A percentile compares a stretch with the other conserved stretches of the same genome.
These are phyloP conservation scores for Selenia dentaria DNA, from an alignment of 2,888 invertebrate species.

Conservation along the genomic window DNA sequence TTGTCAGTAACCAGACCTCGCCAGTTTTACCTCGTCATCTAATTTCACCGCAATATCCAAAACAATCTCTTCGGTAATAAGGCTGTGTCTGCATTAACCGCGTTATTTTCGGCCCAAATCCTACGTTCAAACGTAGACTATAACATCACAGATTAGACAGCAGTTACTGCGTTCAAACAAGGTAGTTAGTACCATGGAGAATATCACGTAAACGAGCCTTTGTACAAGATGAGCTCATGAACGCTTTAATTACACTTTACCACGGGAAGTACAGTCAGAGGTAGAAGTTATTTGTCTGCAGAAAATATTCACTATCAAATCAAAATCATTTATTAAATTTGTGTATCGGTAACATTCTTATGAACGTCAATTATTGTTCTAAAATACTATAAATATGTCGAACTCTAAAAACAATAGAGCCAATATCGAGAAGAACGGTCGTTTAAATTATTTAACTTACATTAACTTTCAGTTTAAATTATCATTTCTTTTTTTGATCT, in stretches of 20 bases:
- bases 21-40: background rate
- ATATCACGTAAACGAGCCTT: slow-evolving; percentile 51
- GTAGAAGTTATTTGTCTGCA: no score
- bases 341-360: no score
- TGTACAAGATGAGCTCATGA: slow-evolving; percentile 39
- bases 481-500: no score
- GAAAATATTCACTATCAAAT: no score
- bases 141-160: background rate
- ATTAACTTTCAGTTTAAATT: no score
- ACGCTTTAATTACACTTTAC: slow-evolving; percentile 42
- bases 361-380: no score
- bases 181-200: slow-evolving; percentile 1
- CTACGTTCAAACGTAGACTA: slow-evolving; percentile 23
- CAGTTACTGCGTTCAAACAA: background rate
- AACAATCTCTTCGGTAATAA: slow-evolving; percentile 25
- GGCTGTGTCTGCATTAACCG: slow-evolving; percentile 15
- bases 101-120: slow-evolving; percentile 26
- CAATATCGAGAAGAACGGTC: no score
- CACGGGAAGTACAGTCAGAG: slow-evolving; percentile 15
- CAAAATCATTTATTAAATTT: no score
- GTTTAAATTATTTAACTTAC: no score
- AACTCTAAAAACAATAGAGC: no score
- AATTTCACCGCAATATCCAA: slow-evolving; percentile 20
- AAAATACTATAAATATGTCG: no score
- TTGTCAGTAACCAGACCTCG: no score